Conservation (phyloP, 2,888 invertebrate genomes). For the Augochlorella aurata region DNA sequence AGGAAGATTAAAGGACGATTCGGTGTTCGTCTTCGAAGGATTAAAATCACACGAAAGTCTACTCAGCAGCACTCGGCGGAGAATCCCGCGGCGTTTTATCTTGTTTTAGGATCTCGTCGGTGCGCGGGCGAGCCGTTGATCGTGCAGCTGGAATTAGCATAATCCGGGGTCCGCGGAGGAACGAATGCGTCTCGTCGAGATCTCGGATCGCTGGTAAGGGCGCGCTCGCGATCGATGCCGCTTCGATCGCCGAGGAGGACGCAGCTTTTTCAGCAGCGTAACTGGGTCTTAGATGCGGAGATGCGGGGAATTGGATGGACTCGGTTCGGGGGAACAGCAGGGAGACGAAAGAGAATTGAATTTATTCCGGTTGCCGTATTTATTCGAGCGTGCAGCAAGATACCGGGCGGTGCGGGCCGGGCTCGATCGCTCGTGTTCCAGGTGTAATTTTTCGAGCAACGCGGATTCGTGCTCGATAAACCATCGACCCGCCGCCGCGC, state of each 20-base stretch:
- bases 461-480: neutral
- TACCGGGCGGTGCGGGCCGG: conserved; percentile 17
- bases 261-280: conserved; percentile 28
- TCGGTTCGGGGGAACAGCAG: conserved; percentile 13
- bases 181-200: conserved; percentile 25
- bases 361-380: conserved; percentile 49
- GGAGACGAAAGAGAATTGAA: conserved; percentile 38
- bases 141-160: conserved; percentile 61
- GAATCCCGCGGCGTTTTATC: neutral
- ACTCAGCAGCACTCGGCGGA: conserved; percentile 23
- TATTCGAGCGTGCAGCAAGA: conserved; percentile 49
- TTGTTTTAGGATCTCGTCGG: neutral
- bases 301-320: conserved; percentile 45
- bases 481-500: neutral
- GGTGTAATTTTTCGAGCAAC: conserved; percentile 36
- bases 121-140: conserved; percentile 17
- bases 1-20: conserved; percentile 68
- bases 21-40: conserved; percentile 58
- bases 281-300: conserved; percentile 40
- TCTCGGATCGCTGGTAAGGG: conserved; percentile 13
- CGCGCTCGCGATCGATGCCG: conserved; percentile 36
- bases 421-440: conserved; percentile 14
- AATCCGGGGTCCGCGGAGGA: conserved; percentile 53
- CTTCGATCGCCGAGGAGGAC: neutral
- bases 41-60: conserved; percentile 60